Conservation (phyloP, 2,888 invertebrate species). For the Nemapogon koenigi region DNA sequence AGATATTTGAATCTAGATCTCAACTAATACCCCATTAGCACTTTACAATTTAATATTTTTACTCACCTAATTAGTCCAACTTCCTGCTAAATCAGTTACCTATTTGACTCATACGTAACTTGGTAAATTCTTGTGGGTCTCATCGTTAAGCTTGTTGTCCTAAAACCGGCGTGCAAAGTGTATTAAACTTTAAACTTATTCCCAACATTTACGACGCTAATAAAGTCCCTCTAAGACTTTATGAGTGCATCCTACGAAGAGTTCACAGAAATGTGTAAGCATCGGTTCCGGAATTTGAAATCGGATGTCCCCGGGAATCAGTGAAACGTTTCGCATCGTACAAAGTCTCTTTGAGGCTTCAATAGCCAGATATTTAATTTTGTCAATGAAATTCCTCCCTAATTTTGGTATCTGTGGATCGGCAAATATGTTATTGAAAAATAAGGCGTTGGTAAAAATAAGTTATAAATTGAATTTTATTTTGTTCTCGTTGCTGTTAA, state of each 20-base stretch:
- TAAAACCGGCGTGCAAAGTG: background rate
- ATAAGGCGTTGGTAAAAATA: conserved; percentile 8
- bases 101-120: conserved; percentile 1
- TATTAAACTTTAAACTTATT: conserved; percentile 6
- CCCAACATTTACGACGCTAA: conserved; percentile 4
- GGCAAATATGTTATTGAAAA: conserved; percentile 11
- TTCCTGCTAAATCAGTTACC: background rate
- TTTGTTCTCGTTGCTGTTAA: too few species aligned
- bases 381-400: conserved; percentile 9
- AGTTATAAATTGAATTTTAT: conserved; percentile 10
- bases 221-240: conserved; percentile 6
- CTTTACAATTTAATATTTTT: too few species aligned
- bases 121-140: conserved; percentile 2
- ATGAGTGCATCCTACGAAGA: conserved; percentile 1
- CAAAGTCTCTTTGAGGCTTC: conserved; percentile 7
- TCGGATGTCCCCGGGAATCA: conserved; percentile 5
- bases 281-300: conserved; percentile 3
- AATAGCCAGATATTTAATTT: conserved; percentile 11
- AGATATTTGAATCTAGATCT: too few species aligned
- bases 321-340: conserved; percentile 4
- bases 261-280: background rate
- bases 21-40: too few species aligned
- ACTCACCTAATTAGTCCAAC: background rate
- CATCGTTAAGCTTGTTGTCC: conserved; percentile 5
- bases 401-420: conserved; percentile 7